Conservation (phyloP, 35 echinoderm and acorn worm genomes). For the Ophiothrix spiculata region DNA sequence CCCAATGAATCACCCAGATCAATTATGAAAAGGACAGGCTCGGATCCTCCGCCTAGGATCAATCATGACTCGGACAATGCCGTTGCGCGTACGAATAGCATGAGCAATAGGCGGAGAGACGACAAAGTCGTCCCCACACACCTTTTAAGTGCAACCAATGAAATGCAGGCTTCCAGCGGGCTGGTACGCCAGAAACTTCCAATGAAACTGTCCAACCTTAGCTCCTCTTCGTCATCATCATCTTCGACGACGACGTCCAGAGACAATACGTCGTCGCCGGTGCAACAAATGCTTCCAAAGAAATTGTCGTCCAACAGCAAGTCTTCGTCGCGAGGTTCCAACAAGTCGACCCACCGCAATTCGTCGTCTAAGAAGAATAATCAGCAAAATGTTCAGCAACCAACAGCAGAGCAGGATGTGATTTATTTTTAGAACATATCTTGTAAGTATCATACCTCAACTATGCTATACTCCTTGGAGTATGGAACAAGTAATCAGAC, state of each 20-base stretch:
- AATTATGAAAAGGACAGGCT: slow-evolving; percentile 33
- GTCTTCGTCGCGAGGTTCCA: background rate
- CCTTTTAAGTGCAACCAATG: slow-evolving; percentile 75
- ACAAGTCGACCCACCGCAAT: background rate
- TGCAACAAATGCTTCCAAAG: slow-evolving; percentile 77
- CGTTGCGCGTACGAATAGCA: background rate
- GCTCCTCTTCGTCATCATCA: slow-evolving; percentile 10
- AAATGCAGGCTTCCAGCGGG: slow-evolving; percentile 34
- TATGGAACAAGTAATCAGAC: no score
- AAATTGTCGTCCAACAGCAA: slow-evolving; percentile 47
- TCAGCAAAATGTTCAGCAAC: background rate
- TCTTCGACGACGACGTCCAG: background rate
- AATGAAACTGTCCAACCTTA: slow-evolving; percentile 54
- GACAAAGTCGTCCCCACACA: slow-evolving; percentile 46
- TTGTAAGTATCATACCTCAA: no score
- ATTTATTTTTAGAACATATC: background rate
- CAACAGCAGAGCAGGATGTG: background rate
- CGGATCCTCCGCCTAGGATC: background rate
- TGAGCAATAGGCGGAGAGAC: background rate
- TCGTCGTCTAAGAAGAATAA: background rate
- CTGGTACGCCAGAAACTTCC: slow-evolving; percentile 63
- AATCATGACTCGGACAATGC: background rate
- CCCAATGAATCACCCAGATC: slow-evolving; percentile 26
- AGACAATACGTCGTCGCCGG: slow-evolving; percentile 18
- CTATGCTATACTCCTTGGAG: no score